phyloP scores from a whole-genome alignment of 1,140 invertebrate species.

The Bemisia tabaci region DNA sequence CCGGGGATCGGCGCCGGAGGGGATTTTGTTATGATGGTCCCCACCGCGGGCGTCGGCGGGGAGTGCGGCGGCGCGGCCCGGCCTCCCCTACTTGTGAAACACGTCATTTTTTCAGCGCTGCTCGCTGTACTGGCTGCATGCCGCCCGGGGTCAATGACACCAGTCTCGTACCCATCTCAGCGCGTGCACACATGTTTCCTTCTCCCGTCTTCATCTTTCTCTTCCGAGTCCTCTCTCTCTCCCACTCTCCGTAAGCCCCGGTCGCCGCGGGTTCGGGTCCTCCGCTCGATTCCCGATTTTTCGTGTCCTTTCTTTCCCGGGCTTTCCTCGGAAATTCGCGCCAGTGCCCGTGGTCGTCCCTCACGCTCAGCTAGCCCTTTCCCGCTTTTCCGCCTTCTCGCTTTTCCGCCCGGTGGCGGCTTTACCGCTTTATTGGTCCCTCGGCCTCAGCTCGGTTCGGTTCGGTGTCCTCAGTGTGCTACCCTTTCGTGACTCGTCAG shows the following conservation, averaged over 20 bases:
- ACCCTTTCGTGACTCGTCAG: too few relatives aligned
- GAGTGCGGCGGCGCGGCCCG: neutral
- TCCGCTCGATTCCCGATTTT: too few relatives aligned
- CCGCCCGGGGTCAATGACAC: neutral
- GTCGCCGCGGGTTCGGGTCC: too few relatives aligned
- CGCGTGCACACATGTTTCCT: neutral
- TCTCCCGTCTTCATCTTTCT: neutral
- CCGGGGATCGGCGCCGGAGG: neutral
- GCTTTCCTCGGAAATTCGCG: neutral
- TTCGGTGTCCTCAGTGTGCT: too few relatives aligned
- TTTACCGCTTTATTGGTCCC: too few relatives aligned
- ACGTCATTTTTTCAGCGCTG: neutral
- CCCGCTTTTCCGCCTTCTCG: too few relatives aligned
- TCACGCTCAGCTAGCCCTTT: too few relatives aligned
- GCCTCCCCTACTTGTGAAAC: neutral
- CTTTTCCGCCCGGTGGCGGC: too few relatives aligned
- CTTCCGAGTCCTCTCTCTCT: neutral
- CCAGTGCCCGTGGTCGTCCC: too few relatives aligned
- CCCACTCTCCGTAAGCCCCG: too few relatives aligned
- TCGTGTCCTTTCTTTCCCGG: neutral
- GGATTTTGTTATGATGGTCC: neutral
- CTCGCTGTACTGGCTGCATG: neutral
- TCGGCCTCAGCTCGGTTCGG: too few relatives aligned
- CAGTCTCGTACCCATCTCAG: neutral
- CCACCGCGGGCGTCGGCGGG: neutral